Evolutionary conservation across 2,888 invertebrate genomes (phyloP).

Genomic region (Chloroclystis v-ata): DNA sequence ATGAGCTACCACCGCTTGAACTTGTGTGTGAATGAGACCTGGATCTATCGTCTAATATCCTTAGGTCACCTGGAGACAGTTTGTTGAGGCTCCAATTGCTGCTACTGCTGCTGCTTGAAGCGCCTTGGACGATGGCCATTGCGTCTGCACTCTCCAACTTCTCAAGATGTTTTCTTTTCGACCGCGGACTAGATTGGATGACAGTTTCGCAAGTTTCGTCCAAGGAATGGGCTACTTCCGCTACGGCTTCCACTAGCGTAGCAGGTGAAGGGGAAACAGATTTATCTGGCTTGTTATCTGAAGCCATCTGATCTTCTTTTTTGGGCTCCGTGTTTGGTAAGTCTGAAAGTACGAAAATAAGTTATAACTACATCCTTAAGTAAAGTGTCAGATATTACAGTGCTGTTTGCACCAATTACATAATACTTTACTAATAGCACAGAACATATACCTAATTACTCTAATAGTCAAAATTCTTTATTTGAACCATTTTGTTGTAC

Average conservation of each 20-base stretch:
- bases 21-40: constrained; percentile 72
- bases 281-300: constrained; percentile 30
- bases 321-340: constrained; percentile 44
- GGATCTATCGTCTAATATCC: constrained; percentile 69
- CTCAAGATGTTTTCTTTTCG: constrained; percentile 71
- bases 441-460: too few relatives aligned
- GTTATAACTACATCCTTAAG: neutral
- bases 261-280: constrained; percentile 45
- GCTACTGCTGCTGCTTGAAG: constrained; percentile 73
- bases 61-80: constrained; percentile 69
- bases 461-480: too few relatives aligned
- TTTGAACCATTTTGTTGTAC: too few relatives aligned
- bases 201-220: constrained; percentile 84
- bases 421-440: too few relatives aligned
- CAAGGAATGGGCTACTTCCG: constrained; percentile 81
- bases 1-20: constrained; percentile 74
- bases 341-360: constrained; percentile 42
- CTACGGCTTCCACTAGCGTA: constrained; percentile 80
- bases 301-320: constrained; percentile 38
- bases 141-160: constrained; percentile 70
- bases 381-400: neutral
- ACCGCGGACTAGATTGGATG: constrained; percentile 80
- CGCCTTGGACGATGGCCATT: constrained; percentile 67
- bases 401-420: too few relatives aligned
- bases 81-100: constrained; percentile 76